These are phyloP conservation scores for Poeciliopsis gracilis DNA, from an alignment of 2,797 vertebrate genomes.

Conservation along the genomic window DNA sequence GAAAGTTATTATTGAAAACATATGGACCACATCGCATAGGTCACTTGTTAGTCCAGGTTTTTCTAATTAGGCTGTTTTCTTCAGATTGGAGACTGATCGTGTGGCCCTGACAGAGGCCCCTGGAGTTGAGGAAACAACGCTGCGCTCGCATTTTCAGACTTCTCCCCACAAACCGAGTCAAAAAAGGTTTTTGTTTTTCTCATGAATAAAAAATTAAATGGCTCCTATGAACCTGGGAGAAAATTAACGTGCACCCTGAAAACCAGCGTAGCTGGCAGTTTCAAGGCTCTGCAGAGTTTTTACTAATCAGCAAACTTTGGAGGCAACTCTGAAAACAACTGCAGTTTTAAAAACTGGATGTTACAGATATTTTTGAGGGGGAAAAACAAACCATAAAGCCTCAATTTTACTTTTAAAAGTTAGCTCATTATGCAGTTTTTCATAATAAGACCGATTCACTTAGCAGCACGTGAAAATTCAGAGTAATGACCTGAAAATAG, in stretches of 20 bases:
- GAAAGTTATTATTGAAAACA: conserved; percentile 49
- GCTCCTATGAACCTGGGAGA: conserved; percentile 38
- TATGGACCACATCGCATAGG: conserved; percentile 21
- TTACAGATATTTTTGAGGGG: background rate
- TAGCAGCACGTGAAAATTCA: background rate
- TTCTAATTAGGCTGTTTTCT: conserved; percentile 36
- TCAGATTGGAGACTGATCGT: conserved; percentile 38
- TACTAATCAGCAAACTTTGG: conserved; percentile 43
- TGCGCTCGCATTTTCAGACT: conserved; percentile 31
- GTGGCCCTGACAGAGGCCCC: conserved; percentile 11
- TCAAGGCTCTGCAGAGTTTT: conserved; percentile 35
- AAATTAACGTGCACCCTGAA: conserved; percentile 28
- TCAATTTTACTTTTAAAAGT: background rate
- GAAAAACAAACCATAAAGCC: background rate
- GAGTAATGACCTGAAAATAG: background rate
- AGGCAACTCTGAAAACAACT: conserved; percentile 23
- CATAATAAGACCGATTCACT: background rate
- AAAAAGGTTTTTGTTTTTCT: conserved; percentile 68
- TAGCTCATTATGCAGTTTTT: background rate
- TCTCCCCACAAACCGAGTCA: conserved; percentile 38
- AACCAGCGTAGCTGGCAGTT: conserved; percentile 39
- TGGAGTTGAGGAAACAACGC: conserved; percentile 38
- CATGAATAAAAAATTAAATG: conserved; percentile 72
- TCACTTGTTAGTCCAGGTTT: conserved; percentile 53
- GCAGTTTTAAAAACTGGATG: conserved; percentile 23